phyloP scores from a whole-genome alignment of 2,888 invertebrate genomes.

The Brachycybe producta region DNA sequence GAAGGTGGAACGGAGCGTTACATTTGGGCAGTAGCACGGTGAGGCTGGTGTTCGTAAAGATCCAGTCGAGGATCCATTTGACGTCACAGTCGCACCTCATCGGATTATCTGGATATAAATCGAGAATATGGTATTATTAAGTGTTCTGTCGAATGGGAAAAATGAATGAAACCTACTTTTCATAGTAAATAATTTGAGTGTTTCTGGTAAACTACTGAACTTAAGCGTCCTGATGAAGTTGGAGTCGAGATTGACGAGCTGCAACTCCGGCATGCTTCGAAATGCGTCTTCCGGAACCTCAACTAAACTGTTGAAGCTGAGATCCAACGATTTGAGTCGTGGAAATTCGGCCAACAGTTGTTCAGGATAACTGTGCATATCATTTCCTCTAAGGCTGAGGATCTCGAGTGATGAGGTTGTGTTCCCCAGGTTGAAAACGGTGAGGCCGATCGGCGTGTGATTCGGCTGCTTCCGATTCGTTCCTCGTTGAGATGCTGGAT shows the following conservation, averaged over 20 bases:
- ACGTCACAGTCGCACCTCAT: constrained; percentile 20
- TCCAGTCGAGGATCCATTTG: constrained; percentile 20
- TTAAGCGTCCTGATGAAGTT: constrained; percentile 20
- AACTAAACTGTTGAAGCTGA: constrained; percentile 20
- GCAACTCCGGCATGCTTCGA: constrained; percentile 21
- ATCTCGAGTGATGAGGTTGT: constrained; percentile 18
- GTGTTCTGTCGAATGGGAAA: background rate
- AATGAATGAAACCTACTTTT: constrained; percentile 15
- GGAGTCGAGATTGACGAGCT: constrained; percentile 19
- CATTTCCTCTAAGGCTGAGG: constrained; percentile 20
- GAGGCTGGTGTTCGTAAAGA: constrained; percentile 16
- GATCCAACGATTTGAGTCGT: constrained; percentile 17
- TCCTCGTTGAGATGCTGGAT: background rate
- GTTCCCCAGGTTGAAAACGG: constrained; percentile 20
- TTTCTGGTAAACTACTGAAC: constrained; percentile 16
- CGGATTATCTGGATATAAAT: constrained; percentile 17
- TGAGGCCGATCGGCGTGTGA: constrained; percentile 15
- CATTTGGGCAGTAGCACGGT: constrained; percentile 17
- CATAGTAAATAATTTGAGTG: constrained; percentile 18
- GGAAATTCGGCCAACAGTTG: constrained; percentile 20
- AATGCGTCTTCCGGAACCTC: constrained; percentile 22
- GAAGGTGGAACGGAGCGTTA: constrained; percentile 53
- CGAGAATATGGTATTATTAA: background rate
- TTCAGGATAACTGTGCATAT: constrained; percentile 21
- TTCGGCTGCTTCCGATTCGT: background rate